Conservation (phyloP, 2,113 vertebrate genomes). For the Nesoenas mayeri region DNA sequence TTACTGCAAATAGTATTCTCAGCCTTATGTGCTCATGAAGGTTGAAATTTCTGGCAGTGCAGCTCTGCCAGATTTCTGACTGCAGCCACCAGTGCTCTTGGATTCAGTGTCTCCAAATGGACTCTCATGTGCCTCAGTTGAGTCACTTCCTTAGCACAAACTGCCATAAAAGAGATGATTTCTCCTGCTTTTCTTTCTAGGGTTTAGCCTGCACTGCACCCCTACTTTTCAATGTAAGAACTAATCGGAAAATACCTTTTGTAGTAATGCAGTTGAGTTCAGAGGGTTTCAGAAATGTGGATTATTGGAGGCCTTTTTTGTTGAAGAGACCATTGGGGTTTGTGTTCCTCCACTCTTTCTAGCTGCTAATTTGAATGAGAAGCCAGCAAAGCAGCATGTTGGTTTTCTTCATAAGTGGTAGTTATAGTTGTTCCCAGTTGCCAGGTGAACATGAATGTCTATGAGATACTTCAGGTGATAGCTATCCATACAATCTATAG, state of each 20-base stretch:
- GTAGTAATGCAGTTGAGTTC: background rate
- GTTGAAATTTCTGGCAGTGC: background rate
- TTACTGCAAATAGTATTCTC: background rate
- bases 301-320: background rate
- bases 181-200: conserved; percentile 39
- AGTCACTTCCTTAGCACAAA: conserved; percentile 34
- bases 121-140: conserved; percentile 39
- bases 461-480: background rate
- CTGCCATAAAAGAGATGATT: background rate
- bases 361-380: background rate
- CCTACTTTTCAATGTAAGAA: conserved; percentile 5
- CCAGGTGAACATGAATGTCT: background rate
- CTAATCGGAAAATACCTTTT: conserved; percentile 18
- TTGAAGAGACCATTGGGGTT: background rate
- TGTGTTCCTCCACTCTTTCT: background rate
- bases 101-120: conserved; percentile 24
- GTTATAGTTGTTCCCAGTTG: background rate
- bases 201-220: conserved; percentile 32
- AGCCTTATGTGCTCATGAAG: background rate
- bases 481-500: background rate
- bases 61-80: background rate
- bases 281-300: background rate
- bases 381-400: background rate
- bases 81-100: background rate
- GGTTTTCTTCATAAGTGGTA: background rate